These are phyloP conservation scores for Aphrocallistes beatrix DNA, from an alignment of 37 sponge, comb jelly and placozoan species.

Conservation along the genomic window DNA sequence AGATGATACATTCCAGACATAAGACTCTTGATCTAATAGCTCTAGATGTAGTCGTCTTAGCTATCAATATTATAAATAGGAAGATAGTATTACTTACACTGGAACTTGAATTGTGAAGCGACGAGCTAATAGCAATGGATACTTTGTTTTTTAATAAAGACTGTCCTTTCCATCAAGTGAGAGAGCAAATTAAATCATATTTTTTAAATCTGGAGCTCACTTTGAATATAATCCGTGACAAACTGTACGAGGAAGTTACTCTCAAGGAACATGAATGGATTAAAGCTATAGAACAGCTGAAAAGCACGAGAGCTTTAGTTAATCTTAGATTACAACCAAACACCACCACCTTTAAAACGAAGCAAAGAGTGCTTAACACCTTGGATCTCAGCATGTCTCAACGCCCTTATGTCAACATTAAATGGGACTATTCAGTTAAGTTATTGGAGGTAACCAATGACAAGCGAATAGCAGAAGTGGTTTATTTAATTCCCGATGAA, in stretches of 20 bases:
- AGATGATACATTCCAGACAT: not conserved
- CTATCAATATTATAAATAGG: too few species aligned
- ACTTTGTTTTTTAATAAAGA: too few species aligned
- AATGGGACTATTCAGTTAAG: not conserved
- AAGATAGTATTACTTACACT: too few species aligned
- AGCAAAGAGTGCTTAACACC: not conserved
- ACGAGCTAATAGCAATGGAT: too few species aligned
- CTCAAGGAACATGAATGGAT: not conserved
- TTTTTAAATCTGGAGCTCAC: not conserved
- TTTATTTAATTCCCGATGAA: not conserved
- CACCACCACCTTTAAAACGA: not conserved
- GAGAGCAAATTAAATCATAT: not conserved
- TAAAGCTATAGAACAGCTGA: not conserved
- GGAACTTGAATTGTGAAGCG: too few species aligned
- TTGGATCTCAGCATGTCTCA: not conserved
- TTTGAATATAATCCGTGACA: not conserved
- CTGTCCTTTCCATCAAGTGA: not conserved
- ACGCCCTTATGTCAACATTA: not conserved
- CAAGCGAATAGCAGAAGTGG: not conserved
- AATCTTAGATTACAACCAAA: not conserved
- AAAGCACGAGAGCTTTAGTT: not conserved
- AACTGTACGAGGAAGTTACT: not conserved
- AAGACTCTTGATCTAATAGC: not conserved
- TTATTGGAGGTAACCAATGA: not conserved
- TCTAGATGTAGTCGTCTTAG: not conserved